Conservation (phyloP, 2,113 vertebrate genomes). For the Prolemur simus region DNA sequence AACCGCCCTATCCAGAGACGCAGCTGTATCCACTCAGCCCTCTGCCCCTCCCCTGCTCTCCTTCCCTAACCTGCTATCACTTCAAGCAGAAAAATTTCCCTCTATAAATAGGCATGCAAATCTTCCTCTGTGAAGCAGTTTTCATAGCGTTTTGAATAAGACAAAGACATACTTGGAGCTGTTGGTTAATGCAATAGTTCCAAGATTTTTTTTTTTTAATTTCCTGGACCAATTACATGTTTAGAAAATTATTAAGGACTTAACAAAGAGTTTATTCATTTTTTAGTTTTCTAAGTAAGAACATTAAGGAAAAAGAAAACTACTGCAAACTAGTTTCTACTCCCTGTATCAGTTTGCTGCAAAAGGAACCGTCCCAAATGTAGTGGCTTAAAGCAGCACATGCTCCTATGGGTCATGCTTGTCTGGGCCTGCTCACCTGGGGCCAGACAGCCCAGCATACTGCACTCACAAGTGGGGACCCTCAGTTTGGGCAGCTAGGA, state of each 20-base stretch:
- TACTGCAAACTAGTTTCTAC: neutral
- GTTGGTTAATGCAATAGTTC: neutral
- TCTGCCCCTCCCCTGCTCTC: neutral
- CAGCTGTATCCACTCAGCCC: neutral
- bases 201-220: neutral
- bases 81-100: neutral
- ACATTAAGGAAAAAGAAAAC: neutral
- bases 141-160: slow-evolving; percentile 5
- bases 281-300: slow-evolving; percentile 3
- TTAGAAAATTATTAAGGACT: slow-evolving; percentile 32
- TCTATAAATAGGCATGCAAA: neutral
- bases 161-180: slow-evolving; percentile 19
- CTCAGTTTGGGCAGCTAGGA: neutral
- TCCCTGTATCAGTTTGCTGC: neutral
- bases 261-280: neutral
- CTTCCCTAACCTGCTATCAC: neutral
- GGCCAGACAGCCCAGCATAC: no score
- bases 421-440: neutral
- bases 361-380: neutral
- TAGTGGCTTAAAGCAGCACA: neutral
- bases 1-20: neutral
- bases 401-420: neutral
- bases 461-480: neutral
- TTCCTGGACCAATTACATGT: neutral
- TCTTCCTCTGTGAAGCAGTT: neutral